These are phyloP conservation scores for Papilio elwesi DNA, from an alignment of 2,888 invertebrate species.

Conservation along the genomic window DNA sequence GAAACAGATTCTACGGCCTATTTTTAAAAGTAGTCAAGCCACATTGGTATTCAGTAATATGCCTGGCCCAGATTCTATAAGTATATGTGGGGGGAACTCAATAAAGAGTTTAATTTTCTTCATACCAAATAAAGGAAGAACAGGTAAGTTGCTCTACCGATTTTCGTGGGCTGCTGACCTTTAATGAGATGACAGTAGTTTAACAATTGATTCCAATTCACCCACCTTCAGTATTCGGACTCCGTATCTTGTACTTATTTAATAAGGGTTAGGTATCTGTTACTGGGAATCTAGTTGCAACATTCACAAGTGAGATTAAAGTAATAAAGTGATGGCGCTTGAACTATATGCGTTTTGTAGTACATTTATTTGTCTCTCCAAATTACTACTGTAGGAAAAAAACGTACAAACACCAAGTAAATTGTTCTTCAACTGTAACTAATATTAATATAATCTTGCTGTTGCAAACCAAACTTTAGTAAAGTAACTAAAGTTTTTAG, in stretches of 20 bases:
- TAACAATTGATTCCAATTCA: no score
- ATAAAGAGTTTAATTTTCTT: constrained; percentile 79
- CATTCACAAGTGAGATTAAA: not conserved
- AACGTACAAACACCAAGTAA: not conserved
- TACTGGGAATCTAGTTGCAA: no score
- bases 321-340: not conserved
- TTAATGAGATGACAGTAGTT: no score
- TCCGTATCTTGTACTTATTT: no score
- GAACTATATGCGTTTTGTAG: no score
- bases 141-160: constrained; percentile 58
- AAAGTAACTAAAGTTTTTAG: no score
- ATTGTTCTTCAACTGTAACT: no score
- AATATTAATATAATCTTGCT: no score
- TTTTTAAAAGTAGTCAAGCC: constrained; percentile 73
- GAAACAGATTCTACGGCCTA: constrained; percentile 61
- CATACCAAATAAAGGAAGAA: constrained; percentile 79
- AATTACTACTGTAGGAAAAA: not conserved
- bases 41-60: constrained; percentile 81
- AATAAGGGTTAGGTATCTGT: no score
- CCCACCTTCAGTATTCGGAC: no score
- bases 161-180: no score
- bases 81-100: constrained; percentile 66
- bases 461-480: no score
- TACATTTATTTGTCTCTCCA: not conserved
- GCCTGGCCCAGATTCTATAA: constrained; percentile 72